Conservation (phyloP, 1,140 invertebrate species). For the Stegodyphus mimosarum region DNA sequence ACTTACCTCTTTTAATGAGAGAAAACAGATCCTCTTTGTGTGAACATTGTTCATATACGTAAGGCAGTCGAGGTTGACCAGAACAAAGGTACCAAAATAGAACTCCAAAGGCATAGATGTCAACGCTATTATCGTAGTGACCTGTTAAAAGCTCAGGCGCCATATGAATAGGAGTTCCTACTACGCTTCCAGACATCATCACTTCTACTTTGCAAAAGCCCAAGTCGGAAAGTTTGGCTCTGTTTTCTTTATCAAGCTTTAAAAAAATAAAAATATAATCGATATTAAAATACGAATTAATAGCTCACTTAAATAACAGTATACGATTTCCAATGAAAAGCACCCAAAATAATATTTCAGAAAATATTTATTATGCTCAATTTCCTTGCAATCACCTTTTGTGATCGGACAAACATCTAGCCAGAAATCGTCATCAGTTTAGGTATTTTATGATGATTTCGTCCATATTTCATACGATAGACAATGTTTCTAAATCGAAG, state of each 20-base stretch:
- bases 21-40: constrained; percentile 77
- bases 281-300: neutral
- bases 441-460: too few species aligned
- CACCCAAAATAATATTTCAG: too few species aligned
- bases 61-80: constrained; percentile 82
- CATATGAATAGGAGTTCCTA: constrained; percentile 93
- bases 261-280: constrained; percentile 4
- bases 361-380: too few species aligned
- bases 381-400: too few species aligned
- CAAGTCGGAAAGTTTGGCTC: constrained; percentile 87
- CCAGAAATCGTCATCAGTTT: too few species aligned
- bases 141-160: constrained; percentile 87
- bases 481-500: too few species aligned
- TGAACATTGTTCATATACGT: constrained; percentile 85
- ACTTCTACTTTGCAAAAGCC: constrained; percentile 93
- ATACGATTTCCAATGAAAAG: neutral
- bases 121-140: constrained; percentile 87
- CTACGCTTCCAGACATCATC: constrained; percentile 87
- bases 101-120: constrained; percentile 92
- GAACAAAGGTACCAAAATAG: constrained; percentile 92
- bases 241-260: constrained; percentile 76
- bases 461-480: too few species aligned
- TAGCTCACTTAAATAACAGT: neutral
- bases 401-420: too few species aligned
- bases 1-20: constrained; percentile 50